phyloP scores from a whole-genome alignment of 1,140 invertebrate genomes.

The Nautilus pompilius region DNA sequence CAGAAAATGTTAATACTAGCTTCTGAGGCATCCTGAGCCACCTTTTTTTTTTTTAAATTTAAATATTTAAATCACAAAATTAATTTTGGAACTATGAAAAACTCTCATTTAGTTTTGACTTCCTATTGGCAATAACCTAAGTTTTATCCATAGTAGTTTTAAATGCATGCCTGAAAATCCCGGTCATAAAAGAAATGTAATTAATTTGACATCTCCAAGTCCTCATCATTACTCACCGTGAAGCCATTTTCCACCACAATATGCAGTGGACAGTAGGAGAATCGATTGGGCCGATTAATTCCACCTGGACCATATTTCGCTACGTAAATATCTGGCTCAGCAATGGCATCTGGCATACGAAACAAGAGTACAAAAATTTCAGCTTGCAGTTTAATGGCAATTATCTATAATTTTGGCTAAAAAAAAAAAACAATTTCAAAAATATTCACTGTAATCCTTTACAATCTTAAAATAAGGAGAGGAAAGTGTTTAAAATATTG shows the following conservation, averaged over 20 bases:
- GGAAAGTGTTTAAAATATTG: too few species aligned
- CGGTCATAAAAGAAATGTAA: too few species aligned
- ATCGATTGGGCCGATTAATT: constrained; percentile 44
- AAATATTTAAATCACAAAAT: too few species aligned
- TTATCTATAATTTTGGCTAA: neutral
- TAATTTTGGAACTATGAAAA: too few species aligned
- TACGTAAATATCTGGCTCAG: constrained; percentile 4
- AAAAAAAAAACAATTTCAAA: constrained; percentile 1
- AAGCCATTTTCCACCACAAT: constrained; percentile 46
- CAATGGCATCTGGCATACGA: neutral
- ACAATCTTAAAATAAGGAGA: constrained; percentile 1
- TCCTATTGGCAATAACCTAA: too few species aligned
- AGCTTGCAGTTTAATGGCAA: neutral
- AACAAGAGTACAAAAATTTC: neutral
- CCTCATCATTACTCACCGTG: constrained; percentile 50
- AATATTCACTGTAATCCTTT: neutral
- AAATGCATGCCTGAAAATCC: too few species aligned
- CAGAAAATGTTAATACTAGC: too few species aligned
- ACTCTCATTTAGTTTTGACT: too few species aligned
- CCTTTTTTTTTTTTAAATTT: too few species aligned
- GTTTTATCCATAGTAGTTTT: too few species aligned
- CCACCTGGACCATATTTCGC: constrained; percentile 48
- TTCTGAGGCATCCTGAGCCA: too few species aligned
- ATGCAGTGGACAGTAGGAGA: constrained; percentile 45
- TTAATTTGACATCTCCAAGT: too few species aligned